These are phyloP conservation scores for Drosophila nigrodunni DNA, from an alignment of 1,140 invertebrate species.

Conservation along the genomic window DNA sequence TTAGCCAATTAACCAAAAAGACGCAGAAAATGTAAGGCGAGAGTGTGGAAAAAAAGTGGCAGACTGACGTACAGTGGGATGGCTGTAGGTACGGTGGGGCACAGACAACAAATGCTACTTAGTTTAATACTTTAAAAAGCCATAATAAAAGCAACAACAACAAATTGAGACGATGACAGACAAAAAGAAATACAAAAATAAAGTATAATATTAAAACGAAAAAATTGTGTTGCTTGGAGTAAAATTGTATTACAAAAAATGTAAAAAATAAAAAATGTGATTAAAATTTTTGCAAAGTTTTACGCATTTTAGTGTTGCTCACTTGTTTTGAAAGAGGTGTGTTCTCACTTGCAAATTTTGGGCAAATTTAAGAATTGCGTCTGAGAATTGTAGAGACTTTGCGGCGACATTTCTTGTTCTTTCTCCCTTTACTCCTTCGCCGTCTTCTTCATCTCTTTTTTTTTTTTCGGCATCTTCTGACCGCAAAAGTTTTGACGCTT, in stretches of 20 bases:
- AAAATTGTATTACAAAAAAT: neutral
- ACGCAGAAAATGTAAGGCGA: constrained; percentile 77
- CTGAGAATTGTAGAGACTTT: constrained; percentile 44
- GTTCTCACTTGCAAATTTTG: constrained; percentile 8
- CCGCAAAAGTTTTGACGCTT: constrained; percentile 70
- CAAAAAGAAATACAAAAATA: constrained; percentile 45
- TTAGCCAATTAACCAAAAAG: constrained; percentile 84
- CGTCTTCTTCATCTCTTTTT: neutral
- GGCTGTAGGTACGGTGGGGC: constrained; percentile 1
- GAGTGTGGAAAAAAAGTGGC: constrained; percentile 28
- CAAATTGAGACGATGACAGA: constrained; percentile 52
- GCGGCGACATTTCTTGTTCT: constrained; percentile 43
- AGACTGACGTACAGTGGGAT: constrained; percentile 3
- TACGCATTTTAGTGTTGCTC: constrained; percentile 41
- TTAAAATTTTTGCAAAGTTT: constrained; percentile 34
- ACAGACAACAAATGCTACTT: constrained; percentile 54
- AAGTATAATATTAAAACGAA: constrained; percentile 13
- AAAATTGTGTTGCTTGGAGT: too few relatives aligned
- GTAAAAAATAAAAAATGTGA: constrained; percentile 2
- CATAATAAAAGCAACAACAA: constrained; percentile 57
- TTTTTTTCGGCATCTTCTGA: constrained; percentile 11
- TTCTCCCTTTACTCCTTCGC: neutral
- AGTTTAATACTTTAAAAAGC: constrained; percentile 77
- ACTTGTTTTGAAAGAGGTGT: neutral
- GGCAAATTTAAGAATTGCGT: constrained; percentile 8